These are phyloP conservation scores for Bolborhynchus lineola DNA, from an alignment of 2,113 vertebrate genomes.

Conservation along the genomic window DNA sequence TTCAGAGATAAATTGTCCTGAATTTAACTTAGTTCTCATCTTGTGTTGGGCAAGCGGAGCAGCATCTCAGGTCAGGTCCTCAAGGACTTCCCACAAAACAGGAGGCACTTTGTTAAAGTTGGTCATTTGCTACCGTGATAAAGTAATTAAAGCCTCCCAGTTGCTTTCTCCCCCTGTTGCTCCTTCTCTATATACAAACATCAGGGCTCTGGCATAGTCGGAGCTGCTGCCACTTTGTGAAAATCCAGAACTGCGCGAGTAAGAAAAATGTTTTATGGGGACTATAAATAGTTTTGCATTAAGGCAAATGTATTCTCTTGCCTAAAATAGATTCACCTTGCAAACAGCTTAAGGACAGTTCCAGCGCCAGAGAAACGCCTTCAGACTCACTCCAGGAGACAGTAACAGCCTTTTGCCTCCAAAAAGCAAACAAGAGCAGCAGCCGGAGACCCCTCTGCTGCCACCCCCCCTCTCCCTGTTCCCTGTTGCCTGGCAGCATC, in stretches of 20 bases:
- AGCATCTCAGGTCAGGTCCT: not conserved
- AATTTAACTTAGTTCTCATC: not conserved
- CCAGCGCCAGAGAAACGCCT: not conserved
- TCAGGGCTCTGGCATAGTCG: not conserved
- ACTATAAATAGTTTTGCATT: slow-evolving; percentile 53
- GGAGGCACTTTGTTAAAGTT: slow-evolving; percentile 5
- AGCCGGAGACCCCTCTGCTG: not conserved
- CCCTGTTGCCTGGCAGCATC: not conserved
- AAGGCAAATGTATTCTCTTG: not conserved
- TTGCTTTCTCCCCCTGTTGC: not conserved
- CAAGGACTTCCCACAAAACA: not conserved
- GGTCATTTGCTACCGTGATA: not conserved
- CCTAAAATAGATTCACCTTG: slow-evolving; percentile 56
- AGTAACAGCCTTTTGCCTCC: not conserved
- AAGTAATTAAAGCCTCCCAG: not conserved
- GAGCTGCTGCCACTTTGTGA: slow-evolving; percentile 25
- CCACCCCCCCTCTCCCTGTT: fast-evolving
- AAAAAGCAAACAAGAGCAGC: not conserved
- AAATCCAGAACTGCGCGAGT: not conserved
- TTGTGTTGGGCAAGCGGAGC: fast-evolving
- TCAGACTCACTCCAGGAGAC: not conserved
- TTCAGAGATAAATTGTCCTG: not conserved
- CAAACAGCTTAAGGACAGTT: not conserved
- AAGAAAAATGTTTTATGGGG: not conserved
- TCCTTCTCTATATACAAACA: not conserved